Conservation (phyloP, 2,113 vertebrate genomes). For the Diadophis punctatus region DNA sequence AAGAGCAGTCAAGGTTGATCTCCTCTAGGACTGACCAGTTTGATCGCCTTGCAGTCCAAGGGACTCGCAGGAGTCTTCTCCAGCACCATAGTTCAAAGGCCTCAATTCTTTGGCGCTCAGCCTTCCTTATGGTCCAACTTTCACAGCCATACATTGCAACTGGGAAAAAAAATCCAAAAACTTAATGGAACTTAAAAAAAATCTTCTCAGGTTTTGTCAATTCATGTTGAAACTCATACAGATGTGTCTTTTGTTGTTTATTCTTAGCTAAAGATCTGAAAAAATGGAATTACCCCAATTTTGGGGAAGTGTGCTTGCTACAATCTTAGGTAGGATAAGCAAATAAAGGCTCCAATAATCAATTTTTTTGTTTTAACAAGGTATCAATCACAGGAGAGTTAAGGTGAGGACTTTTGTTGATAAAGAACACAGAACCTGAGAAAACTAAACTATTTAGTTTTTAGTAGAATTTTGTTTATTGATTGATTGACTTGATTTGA, state of each 20-base stretch:
- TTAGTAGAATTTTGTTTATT: background rate
- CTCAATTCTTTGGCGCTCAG: no score
- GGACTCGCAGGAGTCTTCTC: no score
- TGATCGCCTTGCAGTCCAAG: no score
- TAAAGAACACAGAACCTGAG: background rate
- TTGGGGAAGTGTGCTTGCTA: background rate
- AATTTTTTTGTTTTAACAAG: background rate
- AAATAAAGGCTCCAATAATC: accelerated
- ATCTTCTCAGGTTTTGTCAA: background rate
- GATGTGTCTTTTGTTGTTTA: background rate
- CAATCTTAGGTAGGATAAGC: background rate
- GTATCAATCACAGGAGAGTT: background rate
- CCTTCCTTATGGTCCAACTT: no score
- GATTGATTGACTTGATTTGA: background rate
- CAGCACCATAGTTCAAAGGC: no score
- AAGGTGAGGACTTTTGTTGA: background rate
- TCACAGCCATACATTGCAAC: no score
- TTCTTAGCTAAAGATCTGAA: background rate
- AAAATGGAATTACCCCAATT: background rate
- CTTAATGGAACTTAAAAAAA: background rate
- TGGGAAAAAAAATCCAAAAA: no score
- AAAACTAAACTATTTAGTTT: background rate
- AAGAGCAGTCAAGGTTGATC: no score
- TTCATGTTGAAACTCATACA: background rate
- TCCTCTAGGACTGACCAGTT: no score